These are phyloP conservation scores for Noctua pronuba DNA, from an alignment of 2,888 invertebrate species.

Conservation along the genomic window DNA sequence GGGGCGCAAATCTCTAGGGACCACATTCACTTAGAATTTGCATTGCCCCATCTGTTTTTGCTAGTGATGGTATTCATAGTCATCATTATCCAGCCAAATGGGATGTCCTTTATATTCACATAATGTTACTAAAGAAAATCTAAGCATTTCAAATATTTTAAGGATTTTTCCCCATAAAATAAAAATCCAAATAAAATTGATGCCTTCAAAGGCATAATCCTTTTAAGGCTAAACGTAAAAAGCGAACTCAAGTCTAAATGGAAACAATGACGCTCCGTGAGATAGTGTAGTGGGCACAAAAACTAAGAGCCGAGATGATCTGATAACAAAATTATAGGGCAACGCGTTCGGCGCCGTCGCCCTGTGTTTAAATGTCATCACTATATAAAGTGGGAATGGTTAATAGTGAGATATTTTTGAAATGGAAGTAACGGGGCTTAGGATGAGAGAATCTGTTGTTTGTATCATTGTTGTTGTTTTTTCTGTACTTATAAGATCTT, in stretches of 20 bases:
- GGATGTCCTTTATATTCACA: too few relatives aligned
- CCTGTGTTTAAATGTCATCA: constrained; percentile 67
- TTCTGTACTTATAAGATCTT: not conserved
- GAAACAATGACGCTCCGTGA: constrained; percentile 77
- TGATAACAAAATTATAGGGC: constrained; percentile 83
- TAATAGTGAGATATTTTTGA: constrained; percentile 61
- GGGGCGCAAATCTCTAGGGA: constrained; percentile 23
- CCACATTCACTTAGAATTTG: constrained; percentile 44
- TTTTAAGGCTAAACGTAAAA: constrained; percentile 49
- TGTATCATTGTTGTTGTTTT: constrained; percentile 3
- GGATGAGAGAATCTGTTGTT: constrained; percentile 8
- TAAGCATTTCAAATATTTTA: not conserved
- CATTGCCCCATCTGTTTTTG: constrained; percentile 14
- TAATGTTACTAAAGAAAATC: not conserved
- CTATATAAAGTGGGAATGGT: constrained; percentile 60
- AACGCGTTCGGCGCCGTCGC: constrained; percentile 60
- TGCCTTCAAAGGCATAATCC: constrained; percentile 7
- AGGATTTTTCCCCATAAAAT: not conserved
- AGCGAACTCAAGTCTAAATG: constrained; percentile 65
- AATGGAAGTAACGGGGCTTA: constrained; percentile 40
- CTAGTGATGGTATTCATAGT: not conserved
- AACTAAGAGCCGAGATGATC: constrained; percentile 79
- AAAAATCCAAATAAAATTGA: constrained; percentile 13
- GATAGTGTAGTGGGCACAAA: constrained; percentile 77
- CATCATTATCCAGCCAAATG: not conserved